These are phyloP conservation scores for Umimayanthus chanpuru DNA, from an alignment of 92 coral and sea anemone genomes.

Conservation along the genomic window DNA sequence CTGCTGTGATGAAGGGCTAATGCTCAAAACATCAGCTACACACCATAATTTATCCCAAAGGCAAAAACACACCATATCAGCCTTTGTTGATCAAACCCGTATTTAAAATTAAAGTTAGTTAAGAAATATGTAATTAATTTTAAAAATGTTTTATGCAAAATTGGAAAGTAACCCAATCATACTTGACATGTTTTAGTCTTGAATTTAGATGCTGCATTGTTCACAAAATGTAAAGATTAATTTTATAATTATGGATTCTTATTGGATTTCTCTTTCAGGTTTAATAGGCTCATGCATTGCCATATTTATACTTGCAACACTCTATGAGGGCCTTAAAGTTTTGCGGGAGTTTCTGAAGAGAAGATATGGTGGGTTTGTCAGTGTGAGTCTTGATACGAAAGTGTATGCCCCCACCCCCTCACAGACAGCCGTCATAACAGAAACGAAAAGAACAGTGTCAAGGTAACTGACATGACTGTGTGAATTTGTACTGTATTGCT, in stretches of 20 bases:
- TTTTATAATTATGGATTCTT: too few relatives aligned
- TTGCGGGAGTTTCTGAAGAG: slow-evolving; percentile 78
- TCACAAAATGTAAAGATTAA: too few relatives aligned
- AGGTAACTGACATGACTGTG: slow-evolving; percentile 42
- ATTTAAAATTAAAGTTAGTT: too few relatives aligned
- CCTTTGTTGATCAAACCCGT: too few relatives aligned
- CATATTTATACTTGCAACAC: slow-evolving; percentile 80
- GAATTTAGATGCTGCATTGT: neutral
- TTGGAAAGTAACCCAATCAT: too few relatives aligned
- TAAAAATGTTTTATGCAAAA: too few relatives aligned
- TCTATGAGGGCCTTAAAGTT: slow-evolving; percentile 97
- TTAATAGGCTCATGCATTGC: slow-evolving; percentile 88
- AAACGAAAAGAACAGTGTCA: slow-evolving; percentile 65
- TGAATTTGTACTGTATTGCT: neutral
- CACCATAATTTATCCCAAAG: too few relatives aligned
- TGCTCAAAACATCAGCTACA: too few relatives aligned
- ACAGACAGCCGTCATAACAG: slow-evolving; percentile 79
- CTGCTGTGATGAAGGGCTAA: too few relatives aligned
- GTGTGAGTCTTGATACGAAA: slow-evolving; percentile 71
- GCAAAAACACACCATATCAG: too few relatives aligned
- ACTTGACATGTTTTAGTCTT: too few relatives aligned
- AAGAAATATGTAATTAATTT: too few relatives aligned
- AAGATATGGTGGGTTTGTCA: slow-evolving; percentile 74
- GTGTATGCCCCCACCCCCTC: slow-evolving; percentile 54
- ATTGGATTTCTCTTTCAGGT: slow-evolving; percentile 52